Percentiles rank a stretch among this genome's conserved stretches.
Conservation (phyloP, 1,140 invertebrate genomes). For the Bombus haemorrhoidalis region DNA sequence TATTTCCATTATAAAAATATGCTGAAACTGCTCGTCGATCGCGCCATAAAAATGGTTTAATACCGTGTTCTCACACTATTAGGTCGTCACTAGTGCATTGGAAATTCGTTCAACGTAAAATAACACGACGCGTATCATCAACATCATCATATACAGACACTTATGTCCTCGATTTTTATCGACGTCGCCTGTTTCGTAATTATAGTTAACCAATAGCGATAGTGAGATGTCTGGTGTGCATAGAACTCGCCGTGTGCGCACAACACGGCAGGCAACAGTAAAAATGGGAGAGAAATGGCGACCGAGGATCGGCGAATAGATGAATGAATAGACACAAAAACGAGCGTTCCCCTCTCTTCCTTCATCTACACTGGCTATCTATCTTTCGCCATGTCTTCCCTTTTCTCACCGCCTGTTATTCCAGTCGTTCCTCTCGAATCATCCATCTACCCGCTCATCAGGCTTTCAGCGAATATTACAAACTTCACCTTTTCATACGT, state of each 20-base stretch:
- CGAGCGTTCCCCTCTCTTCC: conserved; percentile 1
- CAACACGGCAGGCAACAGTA: background rate
- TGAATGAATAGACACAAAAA: conserved; percentile 43
- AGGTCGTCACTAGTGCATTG: background rate
- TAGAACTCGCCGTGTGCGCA: background rate
- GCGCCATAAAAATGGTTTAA: background rate
- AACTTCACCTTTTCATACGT: conserved; percentile 68
- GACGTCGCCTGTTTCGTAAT: conserved; percentile 4
- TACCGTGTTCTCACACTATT: background rate
- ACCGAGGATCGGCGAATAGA: background rate
- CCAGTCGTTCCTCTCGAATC: conserved; percentile 57
- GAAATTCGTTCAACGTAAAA: background rate
- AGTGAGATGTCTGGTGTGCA: background rate
- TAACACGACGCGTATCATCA: background rate
- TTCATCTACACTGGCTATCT: conserved; percentile 36
- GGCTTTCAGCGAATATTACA: conserved; percentile 69
- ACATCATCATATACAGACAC: background rate
- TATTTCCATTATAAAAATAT: background rate
- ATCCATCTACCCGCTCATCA: conserved; percentile 60
- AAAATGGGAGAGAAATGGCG: background rate
- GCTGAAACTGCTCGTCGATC: background rate
- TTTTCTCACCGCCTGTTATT: conserved; percentile 36
- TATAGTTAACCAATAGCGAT: background rate
- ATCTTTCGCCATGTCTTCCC: conserved; percentile 29
- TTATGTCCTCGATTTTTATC: background rate